Evolutionary conservation across 2,113 vertebrate genomes (phyloP).

Genomic region (Lutjanus erythropterus): DNA sequence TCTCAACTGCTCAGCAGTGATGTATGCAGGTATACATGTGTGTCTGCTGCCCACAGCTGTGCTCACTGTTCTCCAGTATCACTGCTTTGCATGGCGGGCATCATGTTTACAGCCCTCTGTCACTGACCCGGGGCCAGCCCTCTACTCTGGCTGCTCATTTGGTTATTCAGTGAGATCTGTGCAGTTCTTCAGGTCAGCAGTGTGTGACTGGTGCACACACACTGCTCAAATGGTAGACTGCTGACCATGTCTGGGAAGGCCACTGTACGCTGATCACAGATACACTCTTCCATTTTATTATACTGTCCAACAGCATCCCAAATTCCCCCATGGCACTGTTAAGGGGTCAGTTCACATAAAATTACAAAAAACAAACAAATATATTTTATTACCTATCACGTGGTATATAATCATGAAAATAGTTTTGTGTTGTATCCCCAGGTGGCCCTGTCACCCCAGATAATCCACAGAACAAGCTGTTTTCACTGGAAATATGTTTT

Average conservation of each 20-base stretch:
- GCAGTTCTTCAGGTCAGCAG: background rate
- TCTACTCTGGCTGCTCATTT: slow-evolving; percentile 61
- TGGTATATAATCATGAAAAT: background rate
- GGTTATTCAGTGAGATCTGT: slow-evolving; percentile 61
- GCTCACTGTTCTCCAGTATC: slow-evolving; percentile 59
- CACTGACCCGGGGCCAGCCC: slow-evolving; percentile 35
- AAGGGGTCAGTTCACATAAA: background rate
- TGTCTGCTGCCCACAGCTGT: slow-evolving; percentile 51
- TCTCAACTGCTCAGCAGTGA: slow-evolving; percentile 11
- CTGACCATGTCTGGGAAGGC: background rate
- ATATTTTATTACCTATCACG: background rate
- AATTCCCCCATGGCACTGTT: background rate
- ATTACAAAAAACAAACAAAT: background rate
- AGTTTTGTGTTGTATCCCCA: background rate
- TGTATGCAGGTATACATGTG: slow-evolving; percentile 23
- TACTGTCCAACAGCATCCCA: background rate
- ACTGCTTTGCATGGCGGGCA: slow-evolving; percentile 80
- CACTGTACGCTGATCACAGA: background rate
- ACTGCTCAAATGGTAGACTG: background rate
- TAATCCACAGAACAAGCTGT: background rate
- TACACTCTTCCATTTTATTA: background rate
- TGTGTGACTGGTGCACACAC: background rate
- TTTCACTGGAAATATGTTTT: too few species aligned
- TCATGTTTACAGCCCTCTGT: slow-evolving; percentile 73
- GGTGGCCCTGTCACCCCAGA: background rate